phyloP scores from a whole-genome alignment of 2,888 invertebrate genomes.

The Uropetala carovei region DNA sequence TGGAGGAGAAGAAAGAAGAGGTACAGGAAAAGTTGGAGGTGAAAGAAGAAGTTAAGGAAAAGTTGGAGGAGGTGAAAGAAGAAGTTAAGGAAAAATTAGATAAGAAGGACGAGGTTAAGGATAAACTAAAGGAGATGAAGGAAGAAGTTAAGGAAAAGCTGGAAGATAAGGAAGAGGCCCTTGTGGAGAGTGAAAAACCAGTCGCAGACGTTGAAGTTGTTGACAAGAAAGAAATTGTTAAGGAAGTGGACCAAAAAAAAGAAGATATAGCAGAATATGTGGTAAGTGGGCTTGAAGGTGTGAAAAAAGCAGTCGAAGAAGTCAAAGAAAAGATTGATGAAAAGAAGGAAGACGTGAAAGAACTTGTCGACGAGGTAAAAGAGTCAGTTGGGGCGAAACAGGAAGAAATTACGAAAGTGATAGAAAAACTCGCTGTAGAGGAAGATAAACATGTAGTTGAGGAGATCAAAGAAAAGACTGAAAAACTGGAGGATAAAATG shows the following conservation, averaged over 20 bases:
- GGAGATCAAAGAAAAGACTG: background rate
- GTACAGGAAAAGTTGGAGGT: background rate
- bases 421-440: slow-evolving; percentile 32
- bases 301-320: background rate
- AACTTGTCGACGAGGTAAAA: slow-evolving; percentile 65
- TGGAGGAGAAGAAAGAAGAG: background rate
- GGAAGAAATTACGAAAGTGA: slow-evolving; percentile 58
- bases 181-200: slow-evolving; percentile 16
- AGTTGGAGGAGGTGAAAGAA: no score
- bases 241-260: slow-evolving; percentile 38
- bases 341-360: slow-evolving; percentile 54
- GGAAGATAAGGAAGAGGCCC: background rate
- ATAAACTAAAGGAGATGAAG: background rate
- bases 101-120: background rate
- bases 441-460: background rate
- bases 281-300: slow-evolving; percentile 33
- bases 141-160: background rate
- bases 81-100: no score
- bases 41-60: background rate
- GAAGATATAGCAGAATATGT: slow-evolving; percentile 50
- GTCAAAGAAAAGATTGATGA: slow-evolving; percentile 65
- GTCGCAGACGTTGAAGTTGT: background rate
- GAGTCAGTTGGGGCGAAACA: slow-evolving; percentile 47
- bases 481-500: background rate
- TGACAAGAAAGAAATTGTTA: background rate